Evolutionary conservation across 2,113 vertebrate genomes (phyloP), one percentile per base, ranked within the genome.

Genomic region (Gobius niger): DNA sequence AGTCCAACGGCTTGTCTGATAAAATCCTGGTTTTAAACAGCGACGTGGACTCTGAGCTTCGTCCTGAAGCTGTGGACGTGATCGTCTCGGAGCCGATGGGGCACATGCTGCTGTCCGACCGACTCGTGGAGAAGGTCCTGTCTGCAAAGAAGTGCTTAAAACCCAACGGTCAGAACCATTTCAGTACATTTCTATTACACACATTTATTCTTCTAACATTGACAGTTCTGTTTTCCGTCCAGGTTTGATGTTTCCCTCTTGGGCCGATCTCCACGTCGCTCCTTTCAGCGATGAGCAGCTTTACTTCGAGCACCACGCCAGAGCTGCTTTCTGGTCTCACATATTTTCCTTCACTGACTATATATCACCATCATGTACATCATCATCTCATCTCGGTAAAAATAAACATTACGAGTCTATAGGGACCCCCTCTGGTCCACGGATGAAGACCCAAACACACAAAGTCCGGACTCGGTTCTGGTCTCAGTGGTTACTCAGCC

Each of bases 201-300:
- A 34, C 24, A 34, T 34, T 34, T 34, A 3, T 34, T 34, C 24
- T 34, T 34, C 24, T 34, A 34, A 34, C 24, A 34, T 34, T 34
- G 24, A 34, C 24, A 34, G 24, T 34, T 34, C 5, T 34, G 24
- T 34, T 34, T 34, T 34, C 24, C 24, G 3, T 47, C 13, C 80
- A 95, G 93, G 93, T 83, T 88, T 90, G 90, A 94, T 94, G 90
- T 94, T 95, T 70, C 93, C 90, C 3, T 93, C 89, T n/a, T 89
- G 61, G 60, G 90, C 89, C 41, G 91, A 93, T 73, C 91, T 95
- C 69, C 90, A 95, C 64, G 77, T 95, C 85, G 90, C 94, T 72
- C 93, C 94, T 53, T 95, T 96, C 88, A 93, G 87, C 16, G 92
- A 96, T 65, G 91, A 94, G 19, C 92, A 94, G 69, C 91, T 95